phyloP scores from a whole-genome alignment of 53 echinoderm and acorn worm genomes.

The Holothuria leucospilota region DNA sequence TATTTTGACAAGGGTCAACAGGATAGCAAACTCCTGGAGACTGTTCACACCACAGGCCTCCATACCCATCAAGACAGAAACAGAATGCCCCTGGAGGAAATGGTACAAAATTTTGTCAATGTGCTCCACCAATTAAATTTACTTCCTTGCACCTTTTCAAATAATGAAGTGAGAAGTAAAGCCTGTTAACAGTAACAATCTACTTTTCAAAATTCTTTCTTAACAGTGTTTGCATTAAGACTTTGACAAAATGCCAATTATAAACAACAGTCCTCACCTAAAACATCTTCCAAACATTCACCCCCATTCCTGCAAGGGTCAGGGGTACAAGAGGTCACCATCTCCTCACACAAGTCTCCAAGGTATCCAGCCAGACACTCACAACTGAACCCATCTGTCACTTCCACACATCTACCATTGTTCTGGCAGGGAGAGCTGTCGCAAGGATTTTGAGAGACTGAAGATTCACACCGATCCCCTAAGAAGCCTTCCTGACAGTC shows the following conservation, averaged over 20 bases:
- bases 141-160: too few species aligned
- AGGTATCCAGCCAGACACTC: constrained; percentile 77
- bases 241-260: too few species aligned
- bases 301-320: constrained; percentile 82
- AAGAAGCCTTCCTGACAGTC: constrained; percentile 59
- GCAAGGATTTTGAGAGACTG: constrained; percentile 62
- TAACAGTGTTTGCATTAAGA: background rate
- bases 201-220: background rate
- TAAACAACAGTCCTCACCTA: constrained; percentile 64
- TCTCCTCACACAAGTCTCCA: constrained; percentile 70
- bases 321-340: constrained; percentile 73
- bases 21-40: constrained; percentile 77
- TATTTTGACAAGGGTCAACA: constrained; percentile 86
- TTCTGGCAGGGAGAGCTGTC: constrained; percentile 73
- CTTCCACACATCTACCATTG: constrained; percentile 58
- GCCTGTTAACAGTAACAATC: background rate
- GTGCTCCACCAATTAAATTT: too few species aligned
- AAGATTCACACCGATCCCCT: constrained; percentile 75
- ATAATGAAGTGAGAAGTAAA: too few species aligned
- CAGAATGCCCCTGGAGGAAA: constrained; percentile 78
- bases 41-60: constrained; percentile 82
- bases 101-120: too few species aligned
- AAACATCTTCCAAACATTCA: constrained; percentile 70
- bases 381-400: constrained; percentile 61
- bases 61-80: constrained; percentile 66